phyloP scores from a whole-genome alignment of 2,888 invertebrate species.

The Eustalomyia histrio region DNA sequence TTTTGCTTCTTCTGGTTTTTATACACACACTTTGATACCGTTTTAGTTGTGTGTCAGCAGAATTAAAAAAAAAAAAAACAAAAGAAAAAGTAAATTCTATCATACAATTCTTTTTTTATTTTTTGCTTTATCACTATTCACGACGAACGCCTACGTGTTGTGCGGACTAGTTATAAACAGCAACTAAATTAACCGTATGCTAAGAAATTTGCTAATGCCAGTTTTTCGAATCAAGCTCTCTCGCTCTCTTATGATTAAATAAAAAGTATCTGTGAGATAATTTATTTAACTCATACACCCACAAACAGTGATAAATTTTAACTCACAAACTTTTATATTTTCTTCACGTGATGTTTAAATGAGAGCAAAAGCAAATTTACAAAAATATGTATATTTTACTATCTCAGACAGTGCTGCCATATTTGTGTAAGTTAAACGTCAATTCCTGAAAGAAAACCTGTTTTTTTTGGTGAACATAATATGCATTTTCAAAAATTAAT shows the following conservation, averaged over 20 bases:
- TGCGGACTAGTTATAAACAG: conserved; percentile 62
- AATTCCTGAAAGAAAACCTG: no score
- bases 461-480: no score
- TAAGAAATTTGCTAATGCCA: conserved; percentile 50
- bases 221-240: conserved; percentile 9
- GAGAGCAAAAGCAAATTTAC: not conserved
- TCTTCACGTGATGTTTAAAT: conserved; percentile 2
- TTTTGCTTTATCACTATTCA: conserved; percentile 28
- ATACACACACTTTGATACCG: conserved; percentile 41
- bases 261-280: conserved; percentile 39
- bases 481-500: no score
- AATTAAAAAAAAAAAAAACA: conserved; percentile 39
- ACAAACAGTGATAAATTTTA: not conserved
- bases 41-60: conserved; percentile 48
- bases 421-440: no score
- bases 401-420: no score
- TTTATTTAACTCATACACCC: not conserved
- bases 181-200: conserved; percentile 60
- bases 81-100: conserved; percentile 48
- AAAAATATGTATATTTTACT: not conserved
- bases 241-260: not conserved
- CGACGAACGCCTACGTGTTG: conserved; percentile 45
- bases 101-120: conserved; percentile 24
- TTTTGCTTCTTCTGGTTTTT: conserved; percentile 27
- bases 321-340: not conserved